Conservation (phyloP, 1,140 invertebrate species). For the Zaprionus camerounensis region DNA sequence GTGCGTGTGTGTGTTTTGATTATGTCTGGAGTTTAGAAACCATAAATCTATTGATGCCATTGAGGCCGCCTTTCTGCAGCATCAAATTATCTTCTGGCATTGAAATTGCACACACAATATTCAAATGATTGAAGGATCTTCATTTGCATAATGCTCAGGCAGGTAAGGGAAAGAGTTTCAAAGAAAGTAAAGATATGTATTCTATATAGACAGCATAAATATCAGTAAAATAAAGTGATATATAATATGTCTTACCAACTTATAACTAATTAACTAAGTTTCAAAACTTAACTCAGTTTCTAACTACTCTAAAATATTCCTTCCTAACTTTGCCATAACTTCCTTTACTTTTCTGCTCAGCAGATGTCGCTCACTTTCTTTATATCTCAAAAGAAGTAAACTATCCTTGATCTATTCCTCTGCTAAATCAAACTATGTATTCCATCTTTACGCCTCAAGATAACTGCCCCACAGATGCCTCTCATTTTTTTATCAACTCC, state of each 20-base stretch:
- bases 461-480: constrained; percentile 49
- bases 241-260: neutral
- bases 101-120: constrained; percentile 56
- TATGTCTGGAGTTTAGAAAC: constrained; percentile 77
- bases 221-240: neutral
- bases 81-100: constrained; percentile 77
- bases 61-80: constrained; percentile 77
- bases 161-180: neutral
- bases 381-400: neutral
- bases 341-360: no score
- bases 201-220: neutral
- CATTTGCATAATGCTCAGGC: constrained; percentile 64
- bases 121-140: constrained; percentile 55
- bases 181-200: neutral
- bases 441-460: neutral
- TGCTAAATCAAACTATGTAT: neutral
- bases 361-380: neutral
- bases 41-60: constrained; percentile 82
- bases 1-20: constrained; percentile 80
- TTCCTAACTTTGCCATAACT: no score
- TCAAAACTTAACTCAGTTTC: no score
- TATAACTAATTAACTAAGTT: neutral
- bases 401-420: neutral
- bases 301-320: no score
- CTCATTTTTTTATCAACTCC: constrained; percentile 35